Base-by-base conservation (phyloP, 2,113 vertebrate genomes). In the Rafetus swinhoei region DNA sequence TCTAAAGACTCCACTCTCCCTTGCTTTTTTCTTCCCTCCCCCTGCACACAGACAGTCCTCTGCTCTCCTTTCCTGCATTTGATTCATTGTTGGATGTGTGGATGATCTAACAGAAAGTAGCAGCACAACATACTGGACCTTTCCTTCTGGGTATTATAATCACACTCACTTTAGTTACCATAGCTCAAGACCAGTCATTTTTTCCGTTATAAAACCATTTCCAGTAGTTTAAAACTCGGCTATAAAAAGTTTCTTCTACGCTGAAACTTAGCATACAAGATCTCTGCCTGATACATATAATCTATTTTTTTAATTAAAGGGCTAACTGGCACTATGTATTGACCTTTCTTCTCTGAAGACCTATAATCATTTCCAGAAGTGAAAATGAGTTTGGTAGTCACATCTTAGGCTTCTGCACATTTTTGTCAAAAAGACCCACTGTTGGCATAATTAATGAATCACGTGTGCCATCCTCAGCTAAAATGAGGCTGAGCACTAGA, bases 141-240 rank as follows among this genome's bases (percentile, higher is more conserved):
- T 98, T 89, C 95, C 96, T 96, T 90, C 90, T 74, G 89, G 91
- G 84, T 84, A 89, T 83, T 87, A 77, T 83, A 93, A 69, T 93
- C 93, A 92, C 92, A 94, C 72, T 88, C 95, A 76, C 90, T 97
- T 96, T 45, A 79, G 69, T 92, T 94, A 93, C 83, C 79, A 76
- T 65, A 79, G 59, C 76, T 32, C 1, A 0, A 80, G 56, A 85
- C 54, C 57, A 90, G 81, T 59, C 69, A 54, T 62, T 87, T 19
- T 77, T 89, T 86, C 91, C 4, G 0, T 86, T 81, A 86, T 80
- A 69, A 92, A 86, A 59, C 35, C 79, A 81, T 86, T 85, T 91
- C 89, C 81, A 81, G 60, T 39, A 54, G 15, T 79, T 95, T 95
- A 60, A 56, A 53, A 12, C 89, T 84, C 35, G 32, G 56, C 92